These are phyloP conservation scores for Ceramica pisi DNA, from an alignment of 2,888 invertebrate genomes.

Conservation along the genomic window DNA sequence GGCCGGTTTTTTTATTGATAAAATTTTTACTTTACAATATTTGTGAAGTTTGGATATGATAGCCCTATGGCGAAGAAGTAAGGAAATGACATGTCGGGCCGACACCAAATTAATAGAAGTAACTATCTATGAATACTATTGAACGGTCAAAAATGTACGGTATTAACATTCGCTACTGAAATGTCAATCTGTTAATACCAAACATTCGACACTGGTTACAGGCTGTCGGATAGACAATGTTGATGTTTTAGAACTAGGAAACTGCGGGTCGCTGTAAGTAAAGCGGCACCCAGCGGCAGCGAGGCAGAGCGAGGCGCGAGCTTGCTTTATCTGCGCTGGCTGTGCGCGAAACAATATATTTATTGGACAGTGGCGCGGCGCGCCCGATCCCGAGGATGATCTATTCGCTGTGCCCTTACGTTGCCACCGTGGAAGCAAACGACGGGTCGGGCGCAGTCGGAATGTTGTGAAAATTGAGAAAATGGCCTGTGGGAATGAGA, in stretches of 20 bases:
- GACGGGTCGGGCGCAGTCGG: constrained; percentile 12
- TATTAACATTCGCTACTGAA: no score
- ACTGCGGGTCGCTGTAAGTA: constrained; percentile 67
- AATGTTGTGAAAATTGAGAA: constrained; percentile 25
- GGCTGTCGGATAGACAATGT: no score
- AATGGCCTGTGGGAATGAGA: background rate
- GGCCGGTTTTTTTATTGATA: no score
- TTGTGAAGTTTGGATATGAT: constrained; percentile 1
- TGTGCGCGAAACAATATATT: constrained; percentile 90
- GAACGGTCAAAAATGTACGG: no score
- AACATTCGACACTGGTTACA: no score
- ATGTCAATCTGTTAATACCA: no score
- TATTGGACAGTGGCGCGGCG: constrained; percentile 88
- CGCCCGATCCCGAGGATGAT: constrained; percentile 86
- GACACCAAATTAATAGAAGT: no score
- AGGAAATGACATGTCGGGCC: no score
- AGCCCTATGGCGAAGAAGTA: no score
- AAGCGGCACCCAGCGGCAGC: constrained; percentile 74
- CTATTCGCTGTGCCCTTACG: constrained; percentile 84
- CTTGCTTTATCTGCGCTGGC: constrained; percentile 90
- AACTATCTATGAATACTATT: no score
- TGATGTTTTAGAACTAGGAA: background rate
- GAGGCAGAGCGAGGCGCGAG: constrained; percentile 89
- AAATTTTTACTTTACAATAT: background rate
- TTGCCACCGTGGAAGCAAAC: constrained; percentile 63